Percentiles rank a stretch among this genome's conserved stretches.
phyloP scores from a whole-genome alignment of 2,797 vertebrate genomes.

The Malurus leucopterus region DNA sequence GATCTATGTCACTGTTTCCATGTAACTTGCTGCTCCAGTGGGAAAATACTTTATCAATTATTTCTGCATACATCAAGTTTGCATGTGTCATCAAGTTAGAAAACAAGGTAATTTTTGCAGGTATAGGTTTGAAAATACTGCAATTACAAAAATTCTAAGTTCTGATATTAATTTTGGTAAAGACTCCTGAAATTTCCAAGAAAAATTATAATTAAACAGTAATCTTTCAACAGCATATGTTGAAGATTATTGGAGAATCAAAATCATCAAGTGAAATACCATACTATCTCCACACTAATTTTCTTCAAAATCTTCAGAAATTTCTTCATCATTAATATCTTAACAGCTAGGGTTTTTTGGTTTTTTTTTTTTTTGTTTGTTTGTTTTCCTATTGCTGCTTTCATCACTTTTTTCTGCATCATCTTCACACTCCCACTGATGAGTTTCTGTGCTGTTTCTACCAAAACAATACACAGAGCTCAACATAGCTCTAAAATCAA shows the following conservation, averaged over 20 bases:
- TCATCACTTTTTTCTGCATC: slow-evolving; percentile 22
- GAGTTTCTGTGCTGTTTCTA: slow-evolving; percentile 37
- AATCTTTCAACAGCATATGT: background rate
- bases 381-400: background rate
- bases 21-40: background rate
- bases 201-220: background rate
- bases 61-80: background rate
- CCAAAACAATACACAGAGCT: background rate
- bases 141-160: background rate
- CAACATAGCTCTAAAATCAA: background rate
- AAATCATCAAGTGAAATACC: background rate
- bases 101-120: background rate
- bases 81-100: background rate
- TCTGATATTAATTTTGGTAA: background rate
- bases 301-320: slow-evolving; percentile 54
- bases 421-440: slow-evolving; percentile 40
- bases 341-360: background rate
- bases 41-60: background rate
- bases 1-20: background rate
- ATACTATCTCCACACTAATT: background rate
- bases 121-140: background rate
- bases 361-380: background rate
- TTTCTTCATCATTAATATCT: slow-evolving; percentile 36
- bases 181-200: background rate
- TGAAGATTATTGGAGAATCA: background rate